Conservation (phyloP, 2,113 vertebrate species). For the Salvelinus fontinalis region DNA sequence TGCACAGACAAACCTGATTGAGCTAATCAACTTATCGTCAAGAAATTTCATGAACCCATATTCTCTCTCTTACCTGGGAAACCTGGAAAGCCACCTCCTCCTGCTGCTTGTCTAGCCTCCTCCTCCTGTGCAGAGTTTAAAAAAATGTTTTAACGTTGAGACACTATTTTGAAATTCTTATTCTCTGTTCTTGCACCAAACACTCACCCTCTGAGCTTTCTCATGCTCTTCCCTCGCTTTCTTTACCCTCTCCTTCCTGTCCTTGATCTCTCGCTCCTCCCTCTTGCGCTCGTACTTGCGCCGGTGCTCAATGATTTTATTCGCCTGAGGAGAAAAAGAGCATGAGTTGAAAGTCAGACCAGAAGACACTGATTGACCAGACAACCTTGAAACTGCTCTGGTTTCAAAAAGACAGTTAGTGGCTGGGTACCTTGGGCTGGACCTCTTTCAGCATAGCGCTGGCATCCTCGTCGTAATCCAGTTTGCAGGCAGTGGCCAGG, state of each 20-base stretch:
- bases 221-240: slow-evolving; percentile 94
- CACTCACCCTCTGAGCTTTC: slow-evolving; percentile 84
- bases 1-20: too few species aligned
- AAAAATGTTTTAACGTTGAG: too few species aligned
- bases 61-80: slow-evolving; percentile 81
- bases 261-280: slow-evolving; percentile 86
- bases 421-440: slow-evolving; percentile 83
- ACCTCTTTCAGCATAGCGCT: slow-evolving; percentile 93
- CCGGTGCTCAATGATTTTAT: slow-evolving; percentile 91
- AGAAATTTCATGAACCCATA: not conserved
- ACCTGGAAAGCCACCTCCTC: slow-evolving; percentile 79
- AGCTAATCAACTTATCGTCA: too few species aligned
- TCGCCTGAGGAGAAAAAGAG: slow-evolving; percentile 75
- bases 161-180: not conserved
- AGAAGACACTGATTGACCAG: not conserved
- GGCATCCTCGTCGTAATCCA: slow-evolving; percentile 96
- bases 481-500: slow-evolving; percentile 91
- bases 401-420: not conserved
- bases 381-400: not conserved
- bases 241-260: slow-evolving; percentile 88
- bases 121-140: slow-evolving; percentile 78
- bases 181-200: too few species aligned
- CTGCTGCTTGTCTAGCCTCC: slow-evolving; percentile 83
- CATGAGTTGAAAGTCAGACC: not conserved
- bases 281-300: slow-evolving; percentile 95